phyloP scores from a whole-genome alignment of 2,113 vertebrate species.

The Mastomys coucha region DNA sequence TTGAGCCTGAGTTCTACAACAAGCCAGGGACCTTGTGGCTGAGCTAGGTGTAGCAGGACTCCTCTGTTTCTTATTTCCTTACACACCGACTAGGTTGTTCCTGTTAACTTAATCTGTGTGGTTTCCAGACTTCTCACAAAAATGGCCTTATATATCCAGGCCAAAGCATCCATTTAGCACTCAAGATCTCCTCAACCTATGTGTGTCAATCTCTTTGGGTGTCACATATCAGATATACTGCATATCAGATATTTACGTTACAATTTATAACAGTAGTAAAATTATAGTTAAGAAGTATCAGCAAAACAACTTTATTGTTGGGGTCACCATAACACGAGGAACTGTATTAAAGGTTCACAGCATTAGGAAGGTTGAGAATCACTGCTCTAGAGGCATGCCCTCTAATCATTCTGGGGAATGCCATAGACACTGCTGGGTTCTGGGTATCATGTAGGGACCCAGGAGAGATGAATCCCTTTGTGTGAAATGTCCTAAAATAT shows the following conservation, averaged over 20 bases:
- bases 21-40: background rate
- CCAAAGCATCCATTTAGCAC: background rate
- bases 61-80: background rate
- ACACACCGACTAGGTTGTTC: rapidly evolving
- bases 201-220: background rate
- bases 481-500: background rate
- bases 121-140: background rate
- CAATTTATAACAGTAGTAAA: background rate
- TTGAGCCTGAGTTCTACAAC: too few relatives aligned
- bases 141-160: background rate
- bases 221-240: background rate
- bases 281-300: background rate
- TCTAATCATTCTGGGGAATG: background rate
- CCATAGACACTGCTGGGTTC: too few relatives aligned
- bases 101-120: background rate
- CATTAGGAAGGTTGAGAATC: too few relatives aligned
- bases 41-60: rapidly evolving
- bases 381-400: too few relatives aligned
- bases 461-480: too few relatives aligned
- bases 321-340: too few relatives aligned
- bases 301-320: background rate
- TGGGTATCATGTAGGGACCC: background rate
- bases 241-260: background rate
- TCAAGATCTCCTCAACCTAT: background rate
- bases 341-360: too few relatives aligned